phyloP scores from a whole-genome alignment of 2,888 invertebrate species.

The Sinelater perroti region DNA sequence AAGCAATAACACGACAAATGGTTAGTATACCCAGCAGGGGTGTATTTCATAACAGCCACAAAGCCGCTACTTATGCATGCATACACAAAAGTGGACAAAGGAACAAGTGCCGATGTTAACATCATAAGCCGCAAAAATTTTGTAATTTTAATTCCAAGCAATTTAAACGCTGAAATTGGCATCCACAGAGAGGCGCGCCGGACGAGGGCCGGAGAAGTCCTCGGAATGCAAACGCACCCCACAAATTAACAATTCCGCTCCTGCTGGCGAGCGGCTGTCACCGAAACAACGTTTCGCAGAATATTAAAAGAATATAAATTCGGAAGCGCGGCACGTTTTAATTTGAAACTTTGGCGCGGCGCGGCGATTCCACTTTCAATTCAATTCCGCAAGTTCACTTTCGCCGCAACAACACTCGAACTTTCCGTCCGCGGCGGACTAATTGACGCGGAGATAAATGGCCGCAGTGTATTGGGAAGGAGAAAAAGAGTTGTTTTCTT shows the following conservation, averaged over 20 bases:
- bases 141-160: no score
- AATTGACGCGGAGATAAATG: slow-evolving; percentile 46
- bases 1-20: no score
- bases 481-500: slow-evolving; percentile 41
- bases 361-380: slow-evolving; percentile 35
- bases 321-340: slow-evolving; percentile 34
- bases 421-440: slow-evolving; percentile 45
- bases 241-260: slow-evolving; percentile 29
- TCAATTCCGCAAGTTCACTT: slow-evolving; percentile 37
- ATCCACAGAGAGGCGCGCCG: no score
- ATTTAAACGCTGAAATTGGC: no score
- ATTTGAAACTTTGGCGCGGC: slow-evolving; percentile 32
- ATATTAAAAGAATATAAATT: slow-evolving; percentile 38
- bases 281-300: slow-evolving; percentile 27
- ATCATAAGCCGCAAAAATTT: no score
- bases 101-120: no score
- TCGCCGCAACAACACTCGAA: slow-evolving; percentile 36
- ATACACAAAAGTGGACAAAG: no score
- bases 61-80: no score
- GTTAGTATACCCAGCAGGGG: no score
- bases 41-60: no score
- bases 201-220: no score
- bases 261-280: slow-evolving; percentile 31
- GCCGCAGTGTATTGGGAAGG: slow-evolving; percentile 39
- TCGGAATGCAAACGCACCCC: neutral